These are phyloP conservation scores for Tenthredo scrophulariae DNA, from an alignment of 2,888 invertebrate species.

Conservation along the genomic window DNA sequence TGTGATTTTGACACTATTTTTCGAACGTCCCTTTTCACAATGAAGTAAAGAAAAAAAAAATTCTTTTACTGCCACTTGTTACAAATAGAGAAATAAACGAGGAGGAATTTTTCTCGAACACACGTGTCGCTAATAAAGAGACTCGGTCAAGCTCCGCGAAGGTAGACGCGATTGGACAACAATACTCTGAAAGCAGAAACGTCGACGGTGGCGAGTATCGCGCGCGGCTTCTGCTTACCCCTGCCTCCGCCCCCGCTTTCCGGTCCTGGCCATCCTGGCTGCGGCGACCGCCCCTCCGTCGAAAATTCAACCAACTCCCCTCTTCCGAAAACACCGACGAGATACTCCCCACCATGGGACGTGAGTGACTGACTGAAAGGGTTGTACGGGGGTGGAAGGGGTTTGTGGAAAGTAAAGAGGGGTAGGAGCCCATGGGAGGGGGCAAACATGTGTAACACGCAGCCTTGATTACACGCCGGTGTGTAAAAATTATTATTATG, in stretches of 20 bases:
- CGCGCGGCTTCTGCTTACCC: conserved; percentile 54
- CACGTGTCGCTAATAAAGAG: conserved; percentile 61
- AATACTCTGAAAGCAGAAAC: conserved; percentile 66
- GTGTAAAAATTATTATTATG: conserved; percentile 76
- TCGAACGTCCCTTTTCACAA: background rate
- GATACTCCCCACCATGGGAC: conserved; percentile 56
- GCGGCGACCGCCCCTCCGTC: conserved; percentile 59
- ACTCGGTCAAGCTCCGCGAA: conserved; percentile 63
- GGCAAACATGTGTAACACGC: conserved; percentile 74
- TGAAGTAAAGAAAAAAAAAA: background rate
- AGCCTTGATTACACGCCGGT: conserved; percentile 75
- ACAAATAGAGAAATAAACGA: conserved; percentile 32
- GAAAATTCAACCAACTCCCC: conserved; percentile 52
- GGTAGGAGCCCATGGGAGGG: conserved; percentile 64
- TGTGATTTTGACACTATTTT: conserved; percentile 10
- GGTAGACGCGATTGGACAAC: conserved; percentile 68
- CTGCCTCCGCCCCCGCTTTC: conserved; percentile 59
- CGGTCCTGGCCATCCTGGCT: conserved; percentile 61
- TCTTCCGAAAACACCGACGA: conserved; percentile 41
- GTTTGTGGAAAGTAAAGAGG: conserved; percentile 61
- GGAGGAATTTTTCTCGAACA: conserved; percentile 34
- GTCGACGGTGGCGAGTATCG: conserved; percentile 60
- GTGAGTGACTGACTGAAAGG: conserved; percentile 58
- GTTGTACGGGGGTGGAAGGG: conserved; percentile 63
- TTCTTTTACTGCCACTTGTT: background rate